Percentiles rank a stretch among this genome's conserved stretches.
Evolutionary conservation across 2,888 invertebrate genomes (phyloP).

Genomic region (Cephus pygmeus): DNA sequence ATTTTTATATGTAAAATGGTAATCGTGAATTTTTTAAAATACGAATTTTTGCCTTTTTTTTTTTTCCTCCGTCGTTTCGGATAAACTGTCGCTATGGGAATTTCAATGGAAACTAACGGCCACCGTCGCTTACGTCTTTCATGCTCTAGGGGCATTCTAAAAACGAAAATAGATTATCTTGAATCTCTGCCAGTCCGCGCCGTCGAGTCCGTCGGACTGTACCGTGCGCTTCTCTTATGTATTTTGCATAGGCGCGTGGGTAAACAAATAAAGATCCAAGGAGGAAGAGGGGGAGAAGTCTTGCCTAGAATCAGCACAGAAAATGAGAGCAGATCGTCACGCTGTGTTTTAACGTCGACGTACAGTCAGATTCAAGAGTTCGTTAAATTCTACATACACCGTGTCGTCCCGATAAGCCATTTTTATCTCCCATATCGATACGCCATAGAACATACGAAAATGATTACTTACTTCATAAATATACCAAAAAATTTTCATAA

Average conservation of each 20-base stretch:
- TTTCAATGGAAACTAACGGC: not conserved
- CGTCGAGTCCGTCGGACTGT: not conserved
- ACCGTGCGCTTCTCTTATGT: not conserved
- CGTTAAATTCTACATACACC: not conserved
- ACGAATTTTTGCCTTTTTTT: no score
- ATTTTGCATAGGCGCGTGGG: conserved; percentile 5
- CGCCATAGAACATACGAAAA: no score
- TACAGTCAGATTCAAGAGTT: not conserved
- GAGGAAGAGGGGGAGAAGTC: no score
- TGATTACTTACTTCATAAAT: no score
- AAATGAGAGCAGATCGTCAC: not conserved
- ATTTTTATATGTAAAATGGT: not conserved
- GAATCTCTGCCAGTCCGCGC: conserved; percentile 49
- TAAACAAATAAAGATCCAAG: not conserved
- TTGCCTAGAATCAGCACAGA: not conserved
- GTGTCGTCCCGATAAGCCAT: no score
- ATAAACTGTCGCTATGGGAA: not conserved
- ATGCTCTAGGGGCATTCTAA: not conserved
- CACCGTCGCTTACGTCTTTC: no score
- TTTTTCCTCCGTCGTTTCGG: not conserved
- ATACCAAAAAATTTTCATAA: no score
- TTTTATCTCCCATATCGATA: no score
- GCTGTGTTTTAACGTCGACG: not conserved
- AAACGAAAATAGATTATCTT: conserved; percentile 50
- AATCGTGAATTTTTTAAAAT: not conserved